phyloP scores from a whole-genome alignment of 1,140 invertebrate genomes.

The Brachionus manjavacas region DNA sequence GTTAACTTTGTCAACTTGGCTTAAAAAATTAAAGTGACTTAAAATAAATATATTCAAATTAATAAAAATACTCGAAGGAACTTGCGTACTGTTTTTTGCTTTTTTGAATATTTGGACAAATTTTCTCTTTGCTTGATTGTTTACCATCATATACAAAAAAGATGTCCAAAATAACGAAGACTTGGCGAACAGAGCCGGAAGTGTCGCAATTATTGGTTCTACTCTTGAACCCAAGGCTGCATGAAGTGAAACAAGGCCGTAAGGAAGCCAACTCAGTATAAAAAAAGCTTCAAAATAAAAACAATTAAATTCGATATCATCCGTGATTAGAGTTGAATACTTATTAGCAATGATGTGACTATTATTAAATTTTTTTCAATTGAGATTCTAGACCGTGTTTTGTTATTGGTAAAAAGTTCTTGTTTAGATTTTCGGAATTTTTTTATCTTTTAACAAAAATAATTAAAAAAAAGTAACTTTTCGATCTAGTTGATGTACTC shows the following conservation, averaged over 20 bases:
- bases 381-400: not conserved
- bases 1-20: not conserved
- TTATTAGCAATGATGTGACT: conserved; percentile 25
- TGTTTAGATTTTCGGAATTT: not conserved
- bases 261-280: not conserved
- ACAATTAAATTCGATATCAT: not conserved
- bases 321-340: not conserved
- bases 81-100: not conserved
- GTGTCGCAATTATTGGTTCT: not conserved
- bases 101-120: not conserved
- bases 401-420: not conserved
- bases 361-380: conserved; percentile 18
- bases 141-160: not conserved
- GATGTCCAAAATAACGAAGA: conserved; percentile 16
- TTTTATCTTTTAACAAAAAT: not conserved
- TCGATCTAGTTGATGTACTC: not conserved
- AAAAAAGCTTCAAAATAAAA: not conserved
- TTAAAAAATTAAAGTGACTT: not conserved
- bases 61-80: not conserved
- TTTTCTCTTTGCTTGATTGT: conserved; percentile 5
- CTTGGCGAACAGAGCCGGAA: conserved; percentile 23
- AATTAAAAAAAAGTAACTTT: not conserved
- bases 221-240: not conserved
- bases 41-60: not conserved
- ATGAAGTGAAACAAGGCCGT: conserved; percentile 2